Conservation (phyloP, 2,888 invertebrate species). For the Aphelenchoides bicaudatus region DNA sequence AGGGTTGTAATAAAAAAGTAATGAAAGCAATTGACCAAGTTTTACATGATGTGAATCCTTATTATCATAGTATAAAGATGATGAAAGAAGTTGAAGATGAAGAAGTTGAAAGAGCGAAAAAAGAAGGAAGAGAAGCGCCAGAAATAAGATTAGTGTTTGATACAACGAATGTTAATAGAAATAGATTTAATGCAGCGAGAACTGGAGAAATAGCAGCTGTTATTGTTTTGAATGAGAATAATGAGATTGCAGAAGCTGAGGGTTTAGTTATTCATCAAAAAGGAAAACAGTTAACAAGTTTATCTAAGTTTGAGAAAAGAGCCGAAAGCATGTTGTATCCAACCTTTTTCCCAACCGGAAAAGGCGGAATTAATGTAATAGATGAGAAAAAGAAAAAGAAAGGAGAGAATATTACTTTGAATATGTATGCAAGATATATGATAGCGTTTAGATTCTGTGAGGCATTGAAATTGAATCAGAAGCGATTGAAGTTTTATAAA, state of each 20-base stretch:
- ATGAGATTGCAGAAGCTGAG: not conserved
- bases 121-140: constrained; percentile 3
- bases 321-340: too few relatives aligned
- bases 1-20: constrained; percentile 10
- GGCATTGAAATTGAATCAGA: not conserved
- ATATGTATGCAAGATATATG: not conserved
- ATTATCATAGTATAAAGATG: constrained; percentile 18
- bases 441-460: not conserved
- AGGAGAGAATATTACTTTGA: not conserved
- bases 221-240: not conserved
- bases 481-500: not conserved
- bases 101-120: constrained; percentile 14
- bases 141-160: constrained; percentile 26
- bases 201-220: too few relatives aligned
- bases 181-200: not conserved
- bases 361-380: too few relatives aligned
- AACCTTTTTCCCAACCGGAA: too few relatives aligned
- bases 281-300: constrained; percentile 1
- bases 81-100: constrained; percentile 24
- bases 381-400: not conserved
- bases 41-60: constrained; percentile 23
- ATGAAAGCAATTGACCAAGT: constrained; percentile 23
- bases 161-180: not conserved
- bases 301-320: constrained; percentile 5
- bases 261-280: not conserved